Evolutionary conservation across 1,140 invertebrate species (phyloP).

Genomic region (Tetraneura akinire): DNA sequence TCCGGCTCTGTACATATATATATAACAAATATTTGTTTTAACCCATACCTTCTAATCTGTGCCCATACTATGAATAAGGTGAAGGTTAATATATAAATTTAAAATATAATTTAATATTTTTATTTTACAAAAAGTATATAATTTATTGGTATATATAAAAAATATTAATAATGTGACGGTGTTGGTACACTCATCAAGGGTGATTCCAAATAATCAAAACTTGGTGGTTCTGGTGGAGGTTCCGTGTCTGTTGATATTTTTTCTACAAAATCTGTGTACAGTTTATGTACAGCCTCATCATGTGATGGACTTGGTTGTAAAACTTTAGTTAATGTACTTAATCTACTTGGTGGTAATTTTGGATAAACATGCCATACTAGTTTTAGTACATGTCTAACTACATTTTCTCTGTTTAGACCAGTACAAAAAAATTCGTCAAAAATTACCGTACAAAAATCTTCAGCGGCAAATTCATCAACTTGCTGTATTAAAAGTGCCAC

Average conservation of each 20-base stretch:
- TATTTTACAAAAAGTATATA: not conserved
- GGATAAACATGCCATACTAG: conserved; percentile 89
- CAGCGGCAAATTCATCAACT: conserved; percentile 87
- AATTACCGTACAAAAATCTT: conserved; percentile 93
- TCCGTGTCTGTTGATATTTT: conserved; percentile 76
- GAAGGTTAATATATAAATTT: not conserved
- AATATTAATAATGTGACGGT: conserved; percentile 65
- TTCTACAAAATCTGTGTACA: conserved; percentile 76
- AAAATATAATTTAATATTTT: conserved; percentile 9
- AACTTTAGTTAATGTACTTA: conserved; percentile 84
- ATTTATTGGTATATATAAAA: not conserved
- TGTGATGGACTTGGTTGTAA: conserved; percentile 76
- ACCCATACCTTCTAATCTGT: not conserved
- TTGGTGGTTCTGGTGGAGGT: conserved; percentile 64
- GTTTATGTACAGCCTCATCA: conserved; percentile 79
- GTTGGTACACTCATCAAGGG: conserved; percentile 84
- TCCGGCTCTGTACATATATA: too few species aligned
- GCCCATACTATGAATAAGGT: not conserved
- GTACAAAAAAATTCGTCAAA: conserved; percentile 97
- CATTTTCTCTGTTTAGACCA: conserved; percentile 84
- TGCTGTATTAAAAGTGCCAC: conserved; percentile 82
- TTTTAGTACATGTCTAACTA: conserved; percentile 89
- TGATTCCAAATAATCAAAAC: conserved; percentile 76
- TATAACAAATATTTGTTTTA: too few species aligned
- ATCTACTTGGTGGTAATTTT: conserved; percentile 76